Evolutionary conservation across 2,888 invertebrate genomes (phyloP).

Genomic region (Spicauda simplicius): DNA sequence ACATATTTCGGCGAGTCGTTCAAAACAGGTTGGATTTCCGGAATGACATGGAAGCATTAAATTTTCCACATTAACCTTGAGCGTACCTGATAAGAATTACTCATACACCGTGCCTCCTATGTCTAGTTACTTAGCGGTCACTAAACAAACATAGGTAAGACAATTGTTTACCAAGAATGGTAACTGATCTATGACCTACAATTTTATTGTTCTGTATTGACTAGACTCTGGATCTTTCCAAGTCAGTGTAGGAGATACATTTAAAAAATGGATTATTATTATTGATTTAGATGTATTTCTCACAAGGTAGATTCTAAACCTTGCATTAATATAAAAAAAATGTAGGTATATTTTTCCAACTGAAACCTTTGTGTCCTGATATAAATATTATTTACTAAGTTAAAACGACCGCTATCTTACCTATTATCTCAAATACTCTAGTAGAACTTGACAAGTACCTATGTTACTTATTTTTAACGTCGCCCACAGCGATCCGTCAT

Average conservation of each 20-base stretch:
- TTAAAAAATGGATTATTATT: too few relatives aligned
- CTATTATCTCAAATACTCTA: neutral
- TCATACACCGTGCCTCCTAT: conserved; percentile 60
- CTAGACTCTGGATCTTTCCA: neutral
- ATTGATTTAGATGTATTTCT: too few relatives aligned
- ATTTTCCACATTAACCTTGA: conserved; percentile 68
- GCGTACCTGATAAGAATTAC: conserved; percentile 62
- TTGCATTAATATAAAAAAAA: too few relatives aligned
- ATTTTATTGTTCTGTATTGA: neutral
- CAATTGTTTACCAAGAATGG: conserved; percentile 47
- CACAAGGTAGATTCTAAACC: too few relatives aligned
- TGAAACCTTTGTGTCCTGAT: too few relatives aligned
- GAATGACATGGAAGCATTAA: conserved; percentile 49
- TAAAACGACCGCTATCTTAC: neutral
- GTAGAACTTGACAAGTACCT: neutral
- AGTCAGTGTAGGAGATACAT: neutral
- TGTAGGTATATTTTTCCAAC: too few relatives aligned
- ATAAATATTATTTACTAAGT: too few relatives aligned
- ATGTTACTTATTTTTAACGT: conserved; percentile 39
- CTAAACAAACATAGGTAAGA: conserved; percentile 54
- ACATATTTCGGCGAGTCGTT: conserved; percentile 25
- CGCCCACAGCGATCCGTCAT: conserved; percentile 45
- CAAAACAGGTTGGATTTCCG: conserved; percentile 43
- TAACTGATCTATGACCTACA: conserved; percentile 18
- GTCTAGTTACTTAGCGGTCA: conserved; percentile 48